A percentile compares a stretch with the other conserved stretches of the same genome.
Conservation (phyloP, 1,140 invertebrate genomes). For the Scaptomyza montana region DNA sequence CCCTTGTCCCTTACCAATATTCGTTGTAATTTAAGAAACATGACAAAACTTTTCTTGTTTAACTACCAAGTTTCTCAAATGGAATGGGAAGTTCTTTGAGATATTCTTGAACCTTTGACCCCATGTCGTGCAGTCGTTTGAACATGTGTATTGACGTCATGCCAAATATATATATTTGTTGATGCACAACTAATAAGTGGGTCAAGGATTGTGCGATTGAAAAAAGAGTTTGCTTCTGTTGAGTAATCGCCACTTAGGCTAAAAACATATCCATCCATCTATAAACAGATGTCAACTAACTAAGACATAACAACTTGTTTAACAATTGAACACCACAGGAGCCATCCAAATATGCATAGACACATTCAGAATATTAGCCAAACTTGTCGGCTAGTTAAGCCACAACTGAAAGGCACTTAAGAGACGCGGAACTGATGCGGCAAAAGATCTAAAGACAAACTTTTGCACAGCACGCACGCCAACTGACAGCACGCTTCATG, state of each 20-base stretch:
- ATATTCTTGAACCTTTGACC: slow-evolving; percentile 20
- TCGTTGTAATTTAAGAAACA: not conserved
- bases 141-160: slow-evolving; percentile 58
- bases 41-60: not conserved
- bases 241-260: slow-evolving; percentile 24
- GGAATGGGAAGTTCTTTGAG: not conserved
- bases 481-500: slow-evolving; percentile 49
- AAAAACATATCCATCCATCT: slow-evolving; percentile 15
- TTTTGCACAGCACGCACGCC: slow-evolving; percentile 49
- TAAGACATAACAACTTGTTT: slow-evolving; percentile 38
- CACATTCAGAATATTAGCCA: not conserved
- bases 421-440: slow-evolving; percentile 44
- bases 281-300: slow-evolving; percentile 15
- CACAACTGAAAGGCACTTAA: slow-evolving; percentile 14
- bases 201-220: slow-evolving; percentile 61
- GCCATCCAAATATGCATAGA: slow-evolving; percentile 21
- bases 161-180: slow-evolving; percentile 22
- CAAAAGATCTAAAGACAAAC: slow-evolving; percentile 49
- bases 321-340: slow-evolving; percentile 25
- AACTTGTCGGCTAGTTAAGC: slow-evolving; percentile 1
- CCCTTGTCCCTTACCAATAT: too few relatives aligned
- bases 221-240: slow-evolving; percentile 21
- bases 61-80: too few relatives aligned
- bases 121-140: slow-evolving; percentile 8
- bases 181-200: slow-evolving; percentile 53